Evolutionary conservation across 2,113 vertebrate genomes (phyloP).

Genomic region (Helogale parvula): DNA sequence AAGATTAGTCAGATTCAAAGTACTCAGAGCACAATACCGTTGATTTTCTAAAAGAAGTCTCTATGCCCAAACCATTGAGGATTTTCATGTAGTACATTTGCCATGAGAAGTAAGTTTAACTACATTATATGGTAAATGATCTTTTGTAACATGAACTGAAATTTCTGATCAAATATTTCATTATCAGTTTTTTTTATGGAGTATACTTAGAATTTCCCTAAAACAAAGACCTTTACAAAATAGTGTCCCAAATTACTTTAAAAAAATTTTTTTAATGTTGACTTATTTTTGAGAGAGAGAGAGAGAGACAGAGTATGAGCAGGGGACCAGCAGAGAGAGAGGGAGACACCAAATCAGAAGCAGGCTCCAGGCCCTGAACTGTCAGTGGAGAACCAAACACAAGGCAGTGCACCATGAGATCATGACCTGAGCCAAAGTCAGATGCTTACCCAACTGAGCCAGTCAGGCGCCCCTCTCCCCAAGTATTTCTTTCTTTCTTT

Average conservation of each 20-base stretch:
- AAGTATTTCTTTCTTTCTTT: background rate
- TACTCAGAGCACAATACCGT: background rate
- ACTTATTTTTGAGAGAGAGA: too few species aligned
- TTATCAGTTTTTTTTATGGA: background rate
- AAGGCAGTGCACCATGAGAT: too few species aligned
- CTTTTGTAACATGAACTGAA: background rate
- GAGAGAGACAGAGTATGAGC: too few species aligned
- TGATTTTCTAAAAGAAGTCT: slow-evolving; percentile 24
- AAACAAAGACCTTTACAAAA: background rate
- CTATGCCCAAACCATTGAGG: background rate
- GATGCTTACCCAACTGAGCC: too few species aligned
- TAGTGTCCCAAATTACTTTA: background rate
- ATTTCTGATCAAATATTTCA: background rate
- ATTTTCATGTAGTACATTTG: background rate
- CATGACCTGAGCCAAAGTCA: too few species aligned
- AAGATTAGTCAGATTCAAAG: slow-evolving; percentile 28
- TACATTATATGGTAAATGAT: background rate
- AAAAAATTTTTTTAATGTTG: background rate
- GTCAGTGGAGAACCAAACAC: too few species aligned
- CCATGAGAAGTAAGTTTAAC: background rate
- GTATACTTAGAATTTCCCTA: background rate
- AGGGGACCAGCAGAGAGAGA: too few species aligned
- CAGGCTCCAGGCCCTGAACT: too few species aligned
- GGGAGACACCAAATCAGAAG: too few species aligned
- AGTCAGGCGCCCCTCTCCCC: too few species aligned